Evolutionary conservation across 2,888 invertebrate genomes (phyloP), one percentile per base, ranked within the genome.

Genomic region (Drosophila diplacantha): DNA sequence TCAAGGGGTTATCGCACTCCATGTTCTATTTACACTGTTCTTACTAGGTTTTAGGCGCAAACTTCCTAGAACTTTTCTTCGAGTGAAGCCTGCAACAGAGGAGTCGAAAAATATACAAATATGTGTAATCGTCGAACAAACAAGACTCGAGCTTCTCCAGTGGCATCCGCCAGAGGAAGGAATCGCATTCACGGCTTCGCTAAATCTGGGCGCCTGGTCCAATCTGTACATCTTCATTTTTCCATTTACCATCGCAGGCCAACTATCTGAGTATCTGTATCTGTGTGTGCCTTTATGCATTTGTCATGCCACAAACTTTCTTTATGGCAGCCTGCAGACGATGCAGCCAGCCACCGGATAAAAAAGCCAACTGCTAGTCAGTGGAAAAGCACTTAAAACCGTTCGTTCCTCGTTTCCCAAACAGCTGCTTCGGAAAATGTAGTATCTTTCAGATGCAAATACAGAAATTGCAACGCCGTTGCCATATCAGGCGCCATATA

Each of bases 171-270:
- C 54, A 14, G 39, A 22, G 39, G 54, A 63, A 43, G 55, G 54
- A 62, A 39, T 41, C 20, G 35, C 39, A 38, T 39, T 12, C 9
- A 24, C 62, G 57, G 44, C 34, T 44, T 52, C 24, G 20, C 22
- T 6, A 47, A 38, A 60, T 68, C 78, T 84, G 85, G 24, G 74
- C 82, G 81, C 85, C 85, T 85, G 77, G 64, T 85, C 62, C 43
- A 74, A 74, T 79, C 76, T 81, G 85, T 85, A 84, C 85, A 85
- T 85, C 85, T 85, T 85, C 83, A 85, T 83, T 85, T 84, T 85
- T 77, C 84, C 70, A 79, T 69, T 65, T 64, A 68, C 57, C 32
- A 31, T 31, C 39, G 47, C 69, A 59, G 69, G 62, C 56, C 38
- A 31, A 43, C 67, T 59, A 62, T 64, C 63, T 54, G 61, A 24